Conservation (phyloP, 2,113 vertebrate genomes). For the Salvelinus sp. region DNA sequence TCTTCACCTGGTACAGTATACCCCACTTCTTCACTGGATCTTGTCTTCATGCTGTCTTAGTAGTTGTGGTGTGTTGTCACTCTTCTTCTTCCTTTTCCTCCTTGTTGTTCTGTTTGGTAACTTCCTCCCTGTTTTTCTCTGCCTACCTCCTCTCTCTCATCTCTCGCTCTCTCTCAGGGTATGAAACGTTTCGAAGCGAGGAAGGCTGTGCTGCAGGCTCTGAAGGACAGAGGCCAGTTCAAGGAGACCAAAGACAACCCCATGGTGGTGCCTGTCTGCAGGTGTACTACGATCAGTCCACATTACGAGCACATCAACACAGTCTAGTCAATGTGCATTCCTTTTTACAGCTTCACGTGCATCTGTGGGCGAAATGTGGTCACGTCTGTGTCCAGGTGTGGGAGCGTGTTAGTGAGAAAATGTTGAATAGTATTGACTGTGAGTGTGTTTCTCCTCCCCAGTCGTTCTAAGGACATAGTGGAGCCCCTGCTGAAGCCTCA, state of each 20-base stretch:
- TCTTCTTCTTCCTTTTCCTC: not conserved
- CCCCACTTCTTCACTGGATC: not conserved
- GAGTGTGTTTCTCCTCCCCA: constrained; percentile 38
- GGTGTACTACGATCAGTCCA: constrained; percentile 62
- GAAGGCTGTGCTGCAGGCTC: constrained; percentile 79
- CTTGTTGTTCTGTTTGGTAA: not conserved
- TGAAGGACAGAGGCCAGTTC: constrained; percentile 83
- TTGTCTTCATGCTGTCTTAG: not conserved
- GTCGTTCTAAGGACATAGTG: constrained; percentile 91
- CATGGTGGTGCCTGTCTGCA: constrained; percentile 93
- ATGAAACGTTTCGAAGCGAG: constrained; percentile 90
- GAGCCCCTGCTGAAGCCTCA: constrained; percentile 89
- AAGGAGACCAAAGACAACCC: constrained; percentile 86
- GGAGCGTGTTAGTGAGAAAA: not conserved
- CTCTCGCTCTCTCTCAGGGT: constrained; percentile 64
- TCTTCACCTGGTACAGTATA: constrained; percentile 70
- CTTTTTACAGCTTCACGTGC: too few species aligned
- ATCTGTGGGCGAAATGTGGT: too few species aligned
- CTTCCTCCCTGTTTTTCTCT: not conserved
- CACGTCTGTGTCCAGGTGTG: not conserved
- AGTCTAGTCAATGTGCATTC: too few species aligned
- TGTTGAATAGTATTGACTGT: not conserved
- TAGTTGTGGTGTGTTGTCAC: not conserved
- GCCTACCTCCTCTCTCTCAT: not conserved
- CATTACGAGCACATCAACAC: too few species aligned